Evolutionary conservation across 2,888 invertebrate species (phyloP).

Genomic region (Pegoplata infirma): DNA sequence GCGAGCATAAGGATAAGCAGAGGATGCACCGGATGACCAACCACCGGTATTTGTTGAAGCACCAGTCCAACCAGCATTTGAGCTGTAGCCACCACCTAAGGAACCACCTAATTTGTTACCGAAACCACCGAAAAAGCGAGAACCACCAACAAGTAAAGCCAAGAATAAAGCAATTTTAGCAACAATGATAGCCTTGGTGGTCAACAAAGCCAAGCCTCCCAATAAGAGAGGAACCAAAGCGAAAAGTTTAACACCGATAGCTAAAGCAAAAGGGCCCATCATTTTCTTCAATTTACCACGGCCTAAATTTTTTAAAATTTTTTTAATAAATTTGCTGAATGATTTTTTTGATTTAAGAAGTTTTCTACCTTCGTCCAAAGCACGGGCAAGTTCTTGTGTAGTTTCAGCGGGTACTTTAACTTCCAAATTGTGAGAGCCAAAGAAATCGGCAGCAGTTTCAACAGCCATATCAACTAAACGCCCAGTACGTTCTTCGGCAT

Average conservation of each 20-base stretch:
- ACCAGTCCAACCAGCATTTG: constrained; percentile 68
- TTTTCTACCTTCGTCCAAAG: constrained; percentile 86
- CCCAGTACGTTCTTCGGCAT: constrained; percentile 79
- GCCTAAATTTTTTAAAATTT: constrained; percentile 78
- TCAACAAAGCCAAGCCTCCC: constrained; percentile 85
- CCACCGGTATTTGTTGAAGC: constrained; percentile 63
- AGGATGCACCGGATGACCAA: constrained; percentile 71
- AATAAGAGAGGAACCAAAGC: constrained; percentile 85
- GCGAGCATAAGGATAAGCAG: constrained; percentile 79
- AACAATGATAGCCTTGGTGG: constrained; percentile 87
- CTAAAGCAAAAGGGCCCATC: constrained; percentile 83
- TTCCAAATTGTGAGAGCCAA: constrained; percentile 83
- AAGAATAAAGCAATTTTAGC: constrained; percentile 88
- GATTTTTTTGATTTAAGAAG: constrained; percentile 14
- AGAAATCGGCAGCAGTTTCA: constrained; percentile 80
- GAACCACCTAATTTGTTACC: constrained; percentile 73
- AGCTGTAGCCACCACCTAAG: constrained; percentile 69
- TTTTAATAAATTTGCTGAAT: constrained; percentile 26
- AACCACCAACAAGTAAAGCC: constrained; percentile 84
- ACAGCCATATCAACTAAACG: constrained; percentile 81
- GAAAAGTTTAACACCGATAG: constrained; percentile 85
- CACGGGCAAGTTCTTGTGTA: constrained; percentile 82
- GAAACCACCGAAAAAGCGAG: constrained; percentile 83
- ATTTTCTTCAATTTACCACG: constrained; percentile 88
- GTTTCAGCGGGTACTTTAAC: constrained; percentile 85